Base-by-base conservation (phyloP, 2,113 vertebrate genomes). In the Zapornia atra region DNA sequence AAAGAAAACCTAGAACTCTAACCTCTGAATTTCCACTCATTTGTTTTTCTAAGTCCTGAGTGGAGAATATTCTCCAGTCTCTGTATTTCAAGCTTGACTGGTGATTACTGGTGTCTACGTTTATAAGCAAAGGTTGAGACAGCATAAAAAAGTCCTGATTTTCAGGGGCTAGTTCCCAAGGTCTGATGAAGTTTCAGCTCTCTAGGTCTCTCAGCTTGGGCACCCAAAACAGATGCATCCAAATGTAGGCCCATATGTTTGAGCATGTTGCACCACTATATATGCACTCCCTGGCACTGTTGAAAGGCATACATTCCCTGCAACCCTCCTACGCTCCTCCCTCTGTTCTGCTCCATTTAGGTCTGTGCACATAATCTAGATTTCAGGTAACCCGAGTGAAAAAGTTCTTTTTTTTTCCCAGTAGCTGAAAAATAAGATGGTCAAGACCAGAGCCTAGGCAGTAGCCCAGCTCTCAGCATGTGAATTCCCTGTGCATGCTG, bases 211-310 rank as follows among this genome's bases (percentile, higher is more conserved):
- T 96, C 92, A 93, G 92, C 72, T 95, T 86, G 94, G 94, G 86
- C 82, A 85, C 80, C 94, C 86, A 93, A 96, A 96, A 91, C 92
- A 95, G 95, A 96, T 89, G 83, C 96, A 93, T 79, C 77, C 96
- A 91, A 97, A 96, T 88, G 94, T 72, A 96, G 86, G 77, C 94
- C 96, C 96, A 96, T 97, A 97, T 97, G 96, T 91, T 76, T 94
- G 96, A 97, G 96, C 96, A 97, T 96, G 96, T 97, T 97, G 96
- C 73, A 82, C 92, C 96, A 97, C 96, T 96, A 96, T 96, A 96
- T 97, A 97, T 96, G 94, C 96, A 94, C 88, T 96, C 92, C 57
- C 81, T 96, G 95, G 96, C 96, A 89, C 92, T 94, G 91, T 81
- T 95, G 94, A 96, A 93, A 95, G 81, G 86, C 95, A 96, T 90